Percentiles rank a stretch among this genome's conserved stretches.
Conservation (phyloP, 2,113 vertebrate genomes). For the Bagarius yarrelli region DNA sequence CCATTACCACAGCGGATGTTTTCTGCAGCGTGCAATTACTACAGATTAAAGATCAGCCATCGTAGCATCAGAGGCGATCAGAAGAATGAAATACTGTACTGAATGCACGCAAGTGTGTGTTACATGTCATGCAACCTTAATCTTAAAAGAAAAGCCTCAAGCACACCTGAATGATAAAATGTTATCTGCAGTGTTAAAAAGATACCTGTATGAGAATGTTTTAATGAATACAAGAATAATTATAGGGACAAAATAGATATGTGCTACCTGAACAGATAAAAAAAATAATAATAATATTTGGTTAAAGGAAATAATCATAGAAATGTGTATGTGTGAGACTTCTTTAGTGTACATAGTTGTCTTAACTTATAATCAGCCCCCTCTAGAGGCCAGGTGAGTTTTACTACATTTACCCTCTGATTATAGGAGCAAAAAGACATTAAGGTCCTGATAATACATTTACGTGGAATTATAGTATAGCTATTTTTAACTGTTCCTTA, state of each 20-base stretch:
- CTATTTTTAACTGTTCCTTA: neutral
- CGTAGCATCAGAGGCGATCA: constrained; percentile 73
- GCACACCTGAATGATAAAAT: neutral
- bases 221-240: neutral
- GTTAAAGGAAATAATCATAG: neutral
- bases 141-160: no score
- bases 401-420: constrained; percentile 4
- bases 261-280: neutral
- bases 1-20: constrained; percentile 78
- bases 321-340: neutral
- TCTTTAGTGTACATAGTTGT: neutral
- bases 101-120: constrained; percentile 45
- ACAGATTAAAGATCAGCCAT: constrained; percentile 79
- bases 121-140: neutral
- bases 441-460: neutral
- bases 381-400: constrained; percentile 40
- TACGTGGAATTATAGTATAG: neutral
- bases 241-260: constrained; percentile 2
- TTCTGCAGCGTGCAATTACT: constrained; percentile 83
- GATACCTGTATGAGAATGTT: neutral
- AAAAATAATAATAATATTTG: no score
- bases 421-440: neutral
- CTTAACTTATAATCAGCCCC: constrained; percentile 19
- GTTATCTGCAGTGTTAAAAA: neutral
- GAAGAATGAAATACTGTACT: constrained; percentile 56